A percentile compares a stretch with the other conserved stretches of the same genome.
These are phyloP conservation scores for Garra rufa DNA, from an alignment of 2,113 vertebrate species.

Conservation along the genomic window DNA sequence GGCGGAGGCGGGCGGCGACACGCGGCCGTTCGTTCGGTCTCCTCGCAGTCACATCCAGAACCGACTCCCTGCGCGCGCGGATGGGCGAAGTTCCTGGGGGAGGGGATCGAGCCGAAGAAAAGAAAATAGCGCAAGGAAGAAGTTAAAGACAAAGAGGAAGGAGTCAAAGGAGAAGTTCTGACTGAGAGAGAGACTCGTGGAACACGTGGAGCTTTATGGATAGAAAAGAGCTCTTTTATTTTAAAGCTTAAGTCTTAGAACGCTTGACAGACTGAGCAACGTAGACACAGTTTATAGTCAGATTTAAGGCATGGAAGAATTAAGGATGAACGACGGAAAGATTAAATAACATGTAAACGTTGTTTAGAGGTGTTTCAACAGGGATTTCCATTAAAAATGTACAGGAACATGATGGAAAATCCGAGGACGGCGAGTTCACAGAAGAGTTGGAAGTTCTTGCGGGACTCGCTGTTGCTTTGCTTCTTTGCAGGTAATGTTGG, in stretches of 20 bases:
- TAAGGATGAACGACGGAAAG: no score
- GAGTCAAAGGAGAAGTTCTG: slow-evolving; percentile 35
- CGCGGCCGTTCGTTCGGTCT: background rate
- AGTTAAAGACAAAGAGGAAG: slow-evolving; percentile 49
- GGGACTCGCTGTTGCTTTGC: slow-evolving; percentile 70
- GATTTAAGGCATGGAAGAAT: background rate
- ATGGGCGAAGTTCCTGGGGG: slow-evolving; percentile 51
- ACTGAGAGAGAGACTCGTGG: background rate
- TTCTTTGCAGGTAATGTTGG: slow-evolving; percentile 71
- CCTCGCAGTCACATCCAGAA: background rate
- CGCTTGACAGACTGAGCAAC: background rate
- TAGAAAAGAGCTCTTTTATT: background rate
- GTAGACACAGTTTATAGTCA: background rate
- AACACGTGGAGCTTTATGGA: slow-evolving; percentile 54
- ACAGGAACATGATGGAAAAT: slow-evolving; percentile 29
- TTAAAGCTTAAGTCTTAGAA: background rate
- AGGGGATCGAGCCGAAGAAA: slow-evolving; percentile 14
- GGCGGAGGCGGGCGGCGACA: slow-evolving; percentile 29
- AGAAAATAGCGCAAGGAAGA: slow-evolving; percentile 51
- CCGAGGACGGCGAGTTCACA: slow-evolving; percentile 23
- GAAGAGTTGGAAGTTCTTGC: slow-evolving; percentile 63
- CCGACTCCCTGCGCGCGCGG: background rate
- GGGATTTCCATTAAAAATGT: background rate
- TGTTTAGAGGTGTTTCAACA: background rate
- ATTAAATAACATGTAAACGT: background rate